phyloP scores from a whole-genome alignment of 2,797 vertebrate species.

The Pampus argenteus region DNA sequence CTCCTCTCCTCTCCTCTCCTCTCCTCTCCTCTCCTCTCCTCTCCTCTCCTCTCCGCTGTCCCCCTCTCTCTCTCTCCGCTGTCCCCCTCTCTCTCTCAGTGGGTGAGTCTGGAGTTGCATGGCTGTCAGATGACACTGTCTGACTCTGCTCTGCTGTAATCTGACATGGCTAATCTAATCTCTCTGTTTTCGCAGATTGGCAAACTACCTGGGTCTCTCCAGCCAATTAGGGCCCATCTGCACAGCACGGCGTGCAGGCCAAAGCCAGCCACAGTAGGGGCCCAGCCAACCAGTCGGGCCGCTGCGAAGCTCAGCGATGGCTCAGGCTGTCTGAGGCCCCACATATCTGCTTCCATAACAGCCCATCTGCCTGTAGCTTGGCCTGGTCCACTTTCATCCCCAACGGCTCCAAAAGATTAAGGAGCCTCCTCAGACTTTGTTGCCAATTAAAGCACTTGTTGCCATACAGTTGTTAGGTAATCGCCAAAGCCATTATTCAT shows the following conservation, averaged over 20 bases:
- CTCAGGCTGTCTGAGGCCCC: conserved; percentile 69
- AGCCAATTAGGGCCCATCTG: conserved; percentile 78
- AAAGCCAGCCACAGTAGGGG: conserved; percentile 38
- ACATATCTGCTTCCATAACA: conserved; percentile 69
- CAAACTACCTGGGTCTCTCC: conserved; percentile 66
- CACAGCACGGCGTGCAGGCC: conserved; percentile 52
- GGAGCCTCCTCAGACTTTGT: conserved; percentile 23
- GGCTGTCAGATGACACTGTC: conserved; percentile 58
- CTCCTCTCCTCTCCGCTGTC: background rate
- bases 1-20: background rate
- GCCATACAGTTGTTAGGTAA: conserved; percentile 59
- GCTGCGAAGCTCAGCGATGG: conserved; percentile 48
- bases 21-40: too few relatives aligned
- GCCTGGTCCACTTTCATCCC: conserved; percentile 79
- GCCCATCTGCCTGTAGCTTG: conserved; percentile 70
- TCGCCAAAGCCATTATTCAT: conserved; percentile 36
- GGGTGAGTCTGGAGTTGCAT: conserved; percentile 65
- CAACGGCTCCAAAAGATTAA: conserved; percentile 52
- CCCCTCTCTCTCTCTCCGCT: background rate
- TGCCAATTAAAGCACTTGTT: conserved; percentile 61
- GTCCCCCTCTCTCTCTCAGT: conserved; percentile 41
- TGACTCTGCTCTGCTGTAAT: conserved; percentile 73
- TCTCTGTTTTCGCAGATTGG: conserved; percentile 60
- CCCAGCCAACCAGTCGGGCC: conserved; percentile 33
- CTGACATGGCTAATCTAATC: conserved; percentile 78